Conservation (phyloP, 92 coral and sea anemone genomes). For the Montipora capitata region DNA sequence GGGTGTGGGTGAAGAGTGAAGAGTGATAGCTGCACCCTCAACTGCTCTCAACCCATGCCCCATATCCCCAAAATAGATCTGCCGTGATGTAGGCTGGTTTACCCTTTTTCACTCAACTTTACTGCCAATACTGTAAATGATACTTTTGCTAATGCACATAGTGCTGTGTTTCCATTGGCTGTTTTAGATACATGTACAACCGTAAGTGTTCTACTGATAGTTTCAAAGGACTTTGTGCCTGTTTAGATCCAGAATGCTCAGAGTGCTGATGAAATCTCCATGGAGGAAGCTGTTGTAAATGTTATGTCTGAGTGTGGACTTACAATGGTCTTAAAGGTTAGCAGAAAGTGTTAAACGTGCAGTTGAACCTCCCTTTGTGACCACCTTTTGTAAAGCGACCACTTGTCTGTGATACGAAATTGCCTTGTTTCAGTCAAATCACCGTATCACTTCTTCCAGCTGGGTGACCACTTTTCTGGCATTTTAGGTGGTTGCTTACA, state of each 20-base stretch:
- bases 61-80: not conserved
- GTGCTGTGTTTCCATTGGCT: not conserved
- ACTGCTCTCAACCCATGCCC: not conserved
- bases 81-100: not conserved
- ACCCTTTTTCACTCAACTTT: constrained; percentile 16
- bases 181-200: not conserved
- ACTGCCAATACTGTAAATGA: constrained; percentile 13
- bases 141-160: not conserved
- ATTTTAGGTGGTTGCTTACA: constrained; percentile 25
- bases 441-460: constrained; percentile 13
- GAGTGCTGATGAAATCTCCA: constrained; percentile 31
- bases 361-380: constrained; percentile 34
- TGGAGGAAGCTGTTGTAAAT: constrained; percentile 20
- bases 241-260: constrained; percentile 46
- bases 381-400: constrained; percentile 22
- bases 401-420: constrained; percentile 25
- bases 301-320: constrained; percentile 65
- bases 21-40: constrained; percentile 1
- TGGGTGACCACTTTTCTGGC: constrained; percentile 26
- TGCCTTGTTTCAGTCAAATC: constrained; percentile 24
- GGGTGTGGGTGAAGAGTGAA: constrained; percentile 15
- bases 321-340: constrained; percentile 44
- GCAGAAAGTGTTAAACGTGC: constrained; percentile 23
- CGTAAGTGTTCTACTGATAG: not conserved
- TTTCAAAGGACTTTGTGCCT: constrained; percentile 13